These are phyloP conservation scores for Seira ritae DNA, from an alignment of 2,888 invertebrate genomes.

Conservation along the genomic window DNA sequence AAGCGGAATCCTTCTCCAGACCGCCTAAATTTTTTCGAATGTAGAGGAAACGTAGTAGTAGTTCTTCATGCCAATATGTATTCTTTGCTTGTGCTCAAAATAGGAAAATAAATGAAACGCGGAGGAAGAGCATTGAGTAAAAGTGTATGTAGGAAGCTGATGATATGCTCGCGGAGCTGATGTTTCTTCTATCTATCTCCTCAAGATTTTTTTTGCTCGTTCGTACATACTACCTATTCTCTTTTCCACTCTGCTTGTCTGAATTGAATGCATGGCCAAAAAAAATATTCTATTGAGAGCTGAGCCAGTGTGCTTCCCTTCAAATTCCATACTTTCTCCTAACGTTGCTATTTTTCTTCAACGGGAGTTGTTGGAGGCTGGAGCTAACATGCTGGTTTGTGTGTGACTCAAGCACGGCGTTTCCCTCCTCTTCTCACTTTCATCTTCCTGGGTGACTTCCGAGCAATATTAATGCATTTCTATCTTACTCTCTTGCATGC, in stretches of 20 bases:
- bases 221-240: background rate
- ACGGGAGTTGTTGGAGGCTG: conserved; percentile 12
- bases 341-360: background rate
- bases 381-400: conserved; percentile 9
- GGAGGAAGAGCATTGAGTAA: background rate
- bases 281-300: conserved; percentile 13
- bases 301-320: background rate
- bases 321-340: background rate
- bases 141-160: conserved; percentile 38
- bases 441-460: conserved; percentile 43
- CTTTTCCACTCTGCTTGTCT: background rate
- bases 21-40: conserved; percentile 28
- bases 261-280: background rate
- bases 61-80: background rate
- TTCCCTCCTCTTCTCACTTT: conserved; percentile 59
- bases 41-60: background rate
- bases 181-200: conserved; percentile 13
- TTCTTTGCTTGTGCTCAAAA: background rate
- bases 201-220: background rate
- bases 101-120: conserved; percentile 11
- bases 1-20: conserved; percentile 35
- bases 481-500: background rate
- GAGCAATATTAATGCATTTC: conserved; percentile 41
- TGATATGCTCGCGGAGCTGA: conserved; percentile 40
- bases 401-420: conserved; percentile 29